Conservation (phyloP, 1,140 invertebrate genomes). For the Heliconius eleuchia region DNA sequence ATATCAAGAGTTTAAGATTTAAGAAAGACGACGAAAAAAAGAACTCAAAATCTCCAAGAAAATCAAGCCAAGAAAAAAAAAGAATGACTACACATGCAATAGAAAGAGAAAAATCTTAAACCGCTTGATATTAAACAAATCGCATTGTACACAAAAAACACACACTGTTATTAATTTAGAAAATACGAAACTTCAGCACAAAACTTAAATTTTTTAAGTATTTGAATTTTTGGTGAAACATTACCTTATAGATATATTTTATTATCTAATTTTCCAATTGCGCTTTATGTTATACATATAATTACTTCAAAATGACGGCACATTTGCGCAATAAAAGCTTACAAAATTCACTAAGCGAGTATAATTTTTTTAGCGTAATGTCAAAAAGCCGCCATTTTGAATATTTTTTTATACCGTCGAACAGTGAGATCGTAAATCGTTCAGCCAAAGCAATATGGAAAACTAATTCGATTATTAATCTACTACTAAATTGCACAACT, state of each 20-base stretch:
- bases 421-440: not conserved
- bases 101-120: conserved; percentile 1
- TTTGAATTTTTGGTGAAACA: not conserved
- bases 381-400: conserved; percentile 1
- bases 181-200: not conserved
- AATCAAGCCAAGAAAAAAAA: not conserved
- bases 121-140: not conserved
- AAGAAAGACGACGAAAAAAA: not conserved
- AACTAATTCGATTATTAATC: conserved; percentile 2
- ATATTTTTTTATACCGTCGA: not conserved
- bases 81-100: not conserved
- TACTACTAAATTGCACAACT: conserved; percentile 2
- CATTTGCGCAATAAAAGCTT: not conserved
- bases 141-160: not conserved
- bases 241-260: not conserved
- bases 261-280: conserved; percentile 3
- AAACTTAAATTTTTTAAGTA: not conserved
- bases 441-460: not conserved
- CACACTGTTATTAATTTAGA: conserved; percentile 12
- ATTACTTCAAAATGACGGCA: not conserved
- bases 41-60: not conserved
- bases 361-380: not conserved
- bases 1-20: conserved; percentile 5
- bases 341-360: not conserved
- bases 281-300: not conserved